phyloP scores from a whole-genome alignment of 2,113 vertebrate genomes.

The Labeo catla region DNA sequence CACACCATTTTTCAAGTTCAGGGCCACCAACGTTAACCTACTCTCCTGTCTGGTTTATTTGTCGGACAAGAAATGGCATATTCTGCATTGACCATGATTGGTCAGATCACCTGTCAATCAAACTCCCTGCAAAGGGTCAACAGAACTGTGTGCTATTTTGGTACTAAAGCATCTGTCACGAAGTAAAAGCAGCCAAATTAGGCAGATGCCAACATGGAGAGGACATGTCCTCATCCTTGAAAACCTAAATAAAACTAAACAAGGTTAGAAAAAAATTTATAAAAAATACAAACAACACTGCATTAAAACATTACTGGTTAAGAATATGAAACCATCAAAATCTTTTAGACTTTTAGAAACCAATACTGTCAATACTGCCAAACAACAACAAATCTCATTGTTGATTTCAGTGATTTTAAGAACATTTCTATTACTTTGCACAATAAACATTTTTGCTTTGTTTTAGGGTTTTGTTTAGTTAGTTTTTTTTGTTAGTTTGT shows the following conservation, averaged over 20 bases:
- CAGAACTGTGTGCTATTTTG: not conserved
- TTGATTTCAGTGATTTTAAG: not conserved
- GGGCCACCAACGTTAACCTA: not conserved
- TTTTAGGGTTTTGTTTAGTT: not conserved
- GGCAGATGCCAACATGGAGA: not conserved
- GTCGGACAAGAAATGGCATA: not conserved
- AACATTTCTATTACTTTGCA: not conserved
- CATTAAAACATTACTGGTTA: not conserved
- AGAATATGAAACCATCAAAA: not conserved
- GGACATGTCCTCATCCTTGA: not conserved
- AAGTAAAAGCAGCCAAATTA: not conserved
- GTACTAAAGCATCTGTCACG: not conserved
- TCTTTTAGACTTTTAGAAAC: not conserved
- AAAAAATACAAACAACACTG: not conserved
- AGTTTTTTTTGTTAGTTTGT: not conserved
- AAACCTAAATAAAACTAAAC: not conserved
- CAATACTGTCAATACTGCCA: not conserved
- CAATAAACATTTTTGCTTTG: not conserved
- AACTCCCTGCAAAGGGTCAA: not conserved
- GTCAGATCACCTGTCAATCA: not conserved
- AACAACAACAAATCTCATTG: not conserved
- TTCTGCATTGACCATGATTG: not conserved
- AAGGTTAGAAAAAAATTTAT: not conserved
- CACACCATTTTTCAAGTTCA: not conserved
- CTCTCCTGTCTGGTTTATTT: not conserved